Evolutionary conservation across 2,113 vertebrate species (phyloP), one percentile per base, ranked within the genome.

Genomic region (Lasiurus borealis): DNA sequence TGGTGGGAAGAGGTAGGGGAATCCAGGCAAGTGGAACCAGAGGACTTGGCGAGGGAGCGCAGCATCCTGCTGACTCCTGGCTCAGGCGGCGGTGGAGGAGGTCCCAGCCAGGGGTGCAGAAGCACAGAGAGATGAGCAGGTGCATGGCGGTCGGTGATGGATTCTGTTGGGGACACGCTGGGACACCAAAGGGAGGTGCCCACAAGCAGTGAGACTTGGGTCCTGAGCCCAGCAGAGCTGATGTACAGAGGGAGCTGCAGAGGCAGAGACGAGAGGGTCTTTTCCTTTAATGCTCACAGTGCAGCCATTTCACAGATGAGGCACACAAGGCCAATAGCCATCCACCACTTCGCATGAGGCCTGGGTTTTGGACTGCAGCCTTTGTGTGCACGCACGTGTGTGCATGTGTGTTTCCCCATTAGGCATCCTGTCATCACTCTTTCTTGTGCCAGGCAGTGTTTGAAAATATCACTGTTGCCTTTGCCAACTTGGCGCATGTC

Each of bases 401-500:
- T 48, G 40, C 11, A 19, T 15, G 31, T 13, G 18, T 19, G 29
- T 13, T 85, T 31, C 77, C 11, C 25, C 40, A 27, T 12, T 12
- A 76, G 46, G 52, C 19, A 66, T 62, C 54, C 85, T 73, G 10
- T 85, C 64, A n/a, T 88, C 69, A 23, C 76, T 71, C 16, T 78
- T 87, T 19, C 48, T 19, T 19, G 54, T 95, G 92, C 73, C 85
- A 90, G 48, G 68, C 92, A 31, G 62, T 82, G 88, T 96, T 95
- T 95, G 94, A 85, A 96, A 96, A 93, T 69, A 93, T 69, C 84
- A 21, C 3, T 11, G 11, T n/a, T 36, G 75, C 59, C 88, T 88
- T 85, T 89, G 73, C 95, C 93, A 97, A 64, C 18, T 93, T 95
- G 91, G 86, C 81, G 23, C 16, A 2, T 59, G 7, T 36, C 44